These are phyloP conservation scores for Neoniphon sammara DNA, from an alignment of 2,797 vertebrate genomes.

Conservation along the genomic window DNA sequence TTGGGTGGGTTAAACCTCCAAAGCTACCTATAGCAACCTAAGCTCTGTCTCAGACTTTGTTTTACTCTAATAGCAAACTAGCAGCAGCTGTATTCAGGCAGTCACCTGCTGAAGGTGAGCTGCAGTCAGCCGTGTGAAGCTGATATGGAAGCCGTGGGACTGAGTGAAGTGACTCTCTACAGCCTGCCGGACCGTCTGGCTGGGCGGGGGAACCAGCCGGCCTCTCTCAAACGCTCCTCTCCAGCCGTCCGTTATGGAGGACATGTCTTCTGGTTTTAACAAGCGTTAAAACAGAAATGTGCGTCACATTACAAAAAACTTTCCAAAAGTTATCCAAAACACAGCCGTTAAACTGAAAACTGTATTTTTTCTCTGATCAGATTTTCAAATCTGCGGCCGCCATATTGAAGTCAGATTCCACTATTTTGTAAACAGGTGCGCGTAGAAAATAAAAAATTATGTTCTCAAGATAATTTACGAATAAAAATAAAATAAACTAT, in stretches of 20 bases:
- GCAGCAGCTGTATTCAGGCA: background rate
- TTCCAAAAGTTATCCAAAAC: background rate
- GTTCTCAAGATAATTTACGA: fast-evolving
- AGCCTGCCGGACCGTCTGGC: constrained; percentile 77
- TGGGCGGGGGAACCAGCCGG: constrained; percentile 80
- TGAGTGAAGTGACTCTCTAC: constrained; percentile 54
- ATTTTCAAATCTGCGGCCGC: constrained; percentile 62
- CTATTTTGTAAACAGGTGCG: constrained; percentile 18
- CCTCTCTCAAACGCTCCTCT: constrained; percentile 73
- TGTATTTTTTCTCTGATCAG: background rate
- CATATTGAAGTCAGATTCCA: constrained; percentile 66
- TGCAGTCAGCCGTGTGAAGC: constrained; percentile 79
- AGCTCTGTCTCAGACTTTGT: no score
- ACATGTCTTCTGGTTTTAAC: constrained; percentile 42
- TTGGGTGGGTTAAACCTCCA: no score
- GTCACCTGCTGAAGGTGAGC: constrained; percentile 72
- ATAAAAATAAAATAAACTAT: background rate
- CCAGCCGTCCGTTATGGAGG: constrained; percentile 80
- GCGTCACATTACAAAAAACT: background rate
- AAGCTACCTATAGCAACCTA: no score
- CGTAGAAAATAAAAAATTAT: fast-evolving
- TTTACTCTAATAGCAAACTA: background rate
- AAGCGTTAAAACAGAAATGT: constrained; percentile 1
- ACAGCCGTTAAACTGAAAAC: background rate
- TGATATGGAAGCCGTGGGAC: constrained; percentile 82